Conservation (phyloP, 2,797 vertebrate species). For the Alauda arvensis region DNA sequence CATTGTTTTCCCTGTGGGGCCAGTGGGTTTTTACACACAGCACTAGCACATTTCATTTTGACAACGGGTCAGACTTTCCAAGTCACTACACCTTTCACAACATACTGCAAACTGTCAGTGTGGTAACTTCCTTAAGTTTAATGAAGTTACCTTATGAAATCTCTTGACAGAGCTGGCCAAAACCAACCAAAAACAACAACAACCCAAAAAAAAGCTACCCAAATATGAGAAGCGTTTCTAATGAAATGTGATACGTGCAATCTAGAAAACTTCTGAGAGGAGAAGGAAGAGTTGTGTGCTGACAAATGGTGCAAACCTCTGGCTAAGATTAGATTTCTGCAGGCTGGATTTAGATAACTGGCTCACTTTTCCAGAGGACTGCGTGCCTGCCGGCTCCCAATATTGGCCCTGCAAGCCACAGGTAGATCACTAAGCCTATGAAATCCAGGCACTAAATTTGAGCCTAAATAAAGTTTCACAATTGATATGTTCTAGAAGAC, state of each 20-base stretch:
- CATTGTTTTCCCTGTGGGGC: constrained; percentile 33
- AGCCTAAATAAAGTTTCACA: background rate
- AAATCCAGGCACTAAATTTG: background rate
- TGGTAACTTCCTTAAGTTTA: constrained; percentile 64
- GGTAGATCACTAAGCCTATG: background rate
- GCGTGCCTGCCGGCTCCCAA: background rate
- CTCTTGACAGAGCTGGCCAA: constrained; percentile 30
- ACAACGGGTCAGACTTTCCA: constrained; percentile 46
- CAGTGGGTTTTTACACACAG: constrained; percentile 45
- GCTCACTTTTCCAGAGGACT: background rate
- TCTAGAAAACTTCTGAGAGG: constrained; percentile 24
- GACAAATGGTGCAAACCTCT: constrained; percentile 29
- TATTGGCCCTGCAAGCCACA: background rate
- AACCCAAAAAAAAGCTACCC: background rate
- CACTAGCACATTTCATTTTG: constrained; percentile 52
- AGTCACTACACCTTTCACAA: constrained; percentile 60
- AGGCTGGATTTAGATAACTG: background rate
- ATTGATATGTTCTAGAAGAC: background rate
- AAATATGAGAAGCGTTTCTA: constrained; percentile 17
- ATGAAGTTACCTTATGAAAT: constrained; percentile 65
- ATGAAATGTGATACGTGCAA: constrained; percentile 24
- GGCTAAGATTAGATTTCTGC: constrained; percentile 28
- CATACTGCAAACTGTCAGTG: constrained; percentile 52
- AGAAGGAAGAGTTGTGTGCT: constrained; percentile 39
- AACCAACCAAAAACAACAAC: background rate